phyloP scores from a whole-genome alignment of 1,140 invertebrate species.

The Plutomurus gul region DNA sequence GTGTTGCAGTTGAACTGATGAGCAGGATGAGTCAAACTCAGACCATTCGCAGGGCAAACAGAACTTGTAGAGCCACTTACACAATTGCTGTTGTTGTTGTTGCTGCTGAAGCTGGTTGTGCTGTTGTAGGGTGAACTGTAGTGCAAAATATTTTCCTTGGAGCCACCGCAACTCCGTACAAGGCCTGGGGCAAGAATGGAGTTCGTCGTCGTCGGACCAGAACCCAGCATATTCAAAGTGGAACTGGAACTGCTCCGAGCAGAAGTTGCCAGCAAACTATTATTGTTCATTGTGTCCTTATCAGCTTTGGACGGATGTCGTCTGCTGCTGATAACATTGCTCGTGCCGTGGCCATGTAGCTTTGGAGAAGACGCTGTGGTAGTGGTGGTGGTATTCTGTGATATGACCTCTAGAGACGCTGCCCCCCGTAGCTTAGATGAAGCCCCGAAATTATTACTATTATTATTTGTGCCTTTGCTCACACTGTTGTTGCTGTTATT shows the following conservation, averaged over 20 bases:
- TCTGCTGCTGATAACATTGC: background rate
- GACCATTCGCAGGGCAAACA: conserved; percentile 2
- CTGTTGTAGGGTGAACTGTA: conserved; percentile 21
- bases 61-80: conserved; percentile 5
- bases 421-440: background rate
- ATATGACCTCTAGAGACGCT: background rate
- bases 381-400: background rate
- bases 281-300: conserved; percentile 34
- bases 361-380: background rate
- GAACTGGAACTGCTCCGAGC: conserved; percentile 30
- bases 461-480: background rate
- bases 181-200: background rate
- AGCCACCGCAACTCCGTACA: conserved; percentile 1
- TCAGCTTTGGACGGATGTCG: conserved; percentile 30
- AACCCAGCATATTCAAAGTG: conserved; percentile 7
- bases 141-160: conserved; percentile 18
- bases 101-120: conserved; percentile 2
- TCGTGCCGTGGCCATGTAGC: background rate
- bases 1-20: conserved; percentile 29
- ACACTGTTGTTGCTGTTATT: background rate
- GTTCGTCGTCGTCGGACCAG: background rate
- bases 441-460: background rate
- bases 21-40: background rate
- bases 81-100: conserved; percentile 18
- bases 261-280: conserved; percentile 2